A percentile compares a stretch with the other conserved stretches of the same genome.
Evolutionary conservation across 2,888 invertebrate genomes (phyloP).

Genomic region (Odiellus spinosus): DNA sequence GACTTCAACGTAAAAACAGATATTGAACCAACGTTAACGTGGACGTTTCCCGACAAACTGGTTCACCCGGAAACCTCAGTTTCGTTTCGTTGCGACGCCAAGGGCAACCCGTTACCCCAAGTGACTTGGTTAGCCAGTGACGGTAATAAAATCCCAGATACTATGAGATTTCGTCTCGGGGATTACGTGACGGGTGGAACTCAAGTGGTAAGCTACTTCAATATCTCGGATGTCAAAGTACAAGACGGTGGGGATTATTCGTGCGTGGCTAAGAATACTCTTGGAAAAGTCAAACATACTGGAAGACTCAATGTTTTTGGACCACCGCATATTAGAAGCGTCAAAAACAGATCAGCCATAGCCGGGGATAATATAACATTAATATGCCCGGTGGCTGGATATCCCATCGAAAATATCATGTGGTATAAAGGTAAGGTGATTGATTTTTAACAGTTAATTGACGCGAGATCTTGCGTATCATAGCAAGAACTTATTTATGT

Average conservation of each 20-base stretch:
- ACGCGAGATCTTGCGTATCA: too few relatives aligned
- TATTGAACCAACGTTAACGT: slow-evolving; percentile 17
- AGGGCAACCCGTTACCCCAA: slow-evolving; percentile 23
- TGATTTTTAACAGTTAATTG: too few relatives aligned
- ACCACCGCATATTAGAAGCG: slow-evolving; percentile 68
- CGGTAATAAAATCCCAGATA: slow-evolving; percentile 24
- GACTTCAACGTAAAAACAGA: slow-evolving; percentile 8
- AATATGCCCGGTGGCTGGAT: slow-evolving; percentile 38
- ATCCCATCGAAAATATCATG: slow-evolving; percentile 27
- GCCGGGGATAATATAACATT: slow-evolving; percentile 76
- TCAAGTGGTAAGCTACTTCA: slow-evolving; percentile 28
- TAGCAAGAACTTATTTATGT: too few relatives aligned
- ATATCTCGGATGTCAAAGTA: slow-evolving; percentile 17
- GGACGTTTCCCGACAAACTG: slow-evolving; percentile 16
- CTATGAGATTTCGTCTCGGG: slow-evolving; percentile 23
- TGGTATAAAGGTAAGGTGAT: slow-evolving; percentile 31
- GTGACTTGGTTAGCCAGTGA: slow-evolving; percentile 24
- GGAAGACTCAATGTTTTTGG: slow-evolving; percentile 34
- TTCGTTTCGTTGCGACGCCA: slow-evolving; percentile 22
- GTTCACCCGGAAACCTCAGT: slow-evolving; percentile 21
- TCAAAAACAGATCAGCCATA: slow-evolving; percentile 84
- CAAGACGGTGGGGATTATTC: slow-evolving; percentile 18
- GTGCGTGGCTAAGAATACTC: slow-evolving; percentile 13
- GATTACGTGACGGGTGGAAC: slow-evolving; percentile 26
- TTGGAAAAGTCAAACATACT: slow-evolving; percentile 11